phyloP scores from a whole-genome alignment of 2,888 invertebrate genomes.

The Rutpela maculata region DNA sequence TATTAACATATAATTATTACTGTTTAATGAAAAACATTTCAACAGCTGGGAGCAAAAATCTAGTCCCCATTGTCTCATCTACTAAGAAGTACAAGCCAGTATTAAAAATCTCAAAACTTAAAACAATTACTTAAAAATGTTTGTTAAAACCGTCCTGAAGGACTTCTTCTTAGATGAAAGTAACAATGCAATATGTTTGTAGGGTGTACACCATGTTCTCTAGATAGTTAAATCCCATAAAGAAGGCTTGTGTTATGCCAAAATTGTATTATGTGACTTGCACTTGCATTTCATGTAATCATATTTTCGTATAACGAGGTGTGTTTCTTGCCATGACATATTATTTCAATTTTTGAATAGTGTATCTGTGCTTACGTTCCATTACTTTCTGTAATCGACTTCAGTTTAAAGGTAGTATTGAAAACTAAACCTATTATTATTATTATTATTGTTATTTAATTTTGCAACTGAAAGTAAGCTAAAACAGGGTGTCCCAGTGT shows the following conservation, averaged over 20 bases:
- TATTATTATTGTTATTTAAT: not conserved
- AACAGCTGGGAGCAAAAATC: slow-evolving; percentile 69
- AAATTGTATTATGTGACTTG: slow-evolving; percentile 29
- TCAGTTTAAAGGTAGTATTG: not conserved
- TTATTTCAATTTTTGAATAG: slow-evolving; percentile 53
- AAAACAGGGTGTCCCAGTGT: not conserved
- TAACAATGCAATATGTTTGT: slow-evolving; percentile 66
- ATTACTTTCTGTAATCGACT: not conserved
- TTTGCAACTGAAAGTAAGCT: not conserved
- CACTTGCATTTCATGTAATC: slow-evolving; percentile 19
- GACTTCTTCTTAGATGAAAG: slow-evolving; percentile 66
- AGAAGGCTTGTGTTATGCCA: slow-evolving; percentile 43
- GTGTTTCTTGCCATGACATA: slow-evolving; percentile 70
- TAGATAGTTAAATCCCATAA: slow-evolving; percentile 58
- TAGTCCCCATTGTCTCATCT: slow-evolving; percentile 71
- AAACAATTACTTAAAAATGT: slow-evolving; percentile 63
- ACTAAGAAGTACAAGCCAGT: slow-evolving; percentile 72
- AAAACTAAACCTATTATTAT: not conserved
- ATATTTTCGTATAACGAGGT: slow-evolving; percentile 40
- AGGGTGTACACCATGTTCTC: slow-evolving; percentile 68
- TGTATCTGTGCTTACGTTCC: slow-evolving; percentile 40
- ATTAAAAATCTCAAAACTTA: slow-evolving; percentile 63
- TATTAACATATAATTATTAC: not conserved
- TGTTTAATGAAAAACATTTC: slow-evolving; percentile 32
- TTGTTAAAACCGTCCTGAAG: slow-evolving; percentile 71